These are phyloP conservation scores for Bruchidius siliquastri DNA, from an alignment of 2,888 invertebrate genomes.

Conservation along the genomic window DNA sequence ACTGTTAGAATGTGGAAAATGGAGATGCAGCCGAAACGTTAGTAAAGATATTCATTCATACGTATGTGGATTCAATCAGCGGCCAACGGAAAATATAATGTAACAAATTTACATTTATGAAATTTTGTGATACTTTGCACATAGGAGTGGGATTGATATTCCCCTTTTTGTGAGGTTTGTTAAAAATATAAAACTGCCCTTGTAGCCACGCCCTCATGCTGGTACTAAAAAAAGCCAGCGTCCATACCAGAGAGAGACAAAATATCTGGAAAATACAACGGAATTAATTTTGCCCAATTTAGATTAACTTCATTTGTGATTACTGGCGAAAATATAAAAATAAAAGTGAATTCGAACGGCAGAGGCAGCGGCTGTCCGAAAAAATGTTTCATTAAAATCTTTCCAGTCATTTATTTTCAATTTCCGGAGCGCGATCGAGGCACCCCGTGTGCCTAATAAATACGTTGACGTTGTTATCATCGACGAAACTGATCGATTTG, in stretches of 20 bases:
- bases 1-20: too few relatives aligned
- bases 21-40: too few relatives aligned
- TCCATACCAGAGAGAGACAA: slow-evolving; percentile 24
- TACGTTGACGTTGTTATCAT: slow-evolving; percentile 21
- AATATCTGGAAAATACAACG: slow-evolving; percentile 39
- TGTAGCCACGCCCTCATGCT: background rate
- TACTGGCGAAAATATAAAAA: slow-evolving; percentile 38
- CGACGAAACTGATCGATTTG: slow-evolving; percentile 13
- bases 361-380: slow-evolving; percentile 10
- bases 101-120: too few relatives aligned
- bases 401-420: slow-evolving; percentile 44
- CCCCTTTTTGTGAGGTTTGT: too few relatives aligned
- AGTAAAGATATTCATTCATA: too few relatives aligned
- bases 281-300: slow-evolving; percentile 49
- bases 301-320: slow-evolving; percentile 48
- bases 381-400: slow-evolving; percentile 48
- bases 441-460: slow-evolving; percentile 14
- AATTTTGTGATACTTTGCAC: too few relatives aligned
- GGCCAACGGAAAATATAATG: too few relatives aligned
- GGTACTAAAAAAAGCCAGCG: slow-evolving; percentile 14
- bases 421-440: slow-evolving; percentile 26
- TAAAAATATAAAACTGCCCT: background rate
- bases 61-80: too few relatives aligned
- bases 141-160: too few relatives aligned
- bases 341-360: background rate